A percentile compares a stretch with the other conserved stretches of the same genome.
These are phyloP conservation scores for Drosophila dives DNA, from an alignment of 2,888 invertebrate genomes.

Conservation along the genomic window DNA sequence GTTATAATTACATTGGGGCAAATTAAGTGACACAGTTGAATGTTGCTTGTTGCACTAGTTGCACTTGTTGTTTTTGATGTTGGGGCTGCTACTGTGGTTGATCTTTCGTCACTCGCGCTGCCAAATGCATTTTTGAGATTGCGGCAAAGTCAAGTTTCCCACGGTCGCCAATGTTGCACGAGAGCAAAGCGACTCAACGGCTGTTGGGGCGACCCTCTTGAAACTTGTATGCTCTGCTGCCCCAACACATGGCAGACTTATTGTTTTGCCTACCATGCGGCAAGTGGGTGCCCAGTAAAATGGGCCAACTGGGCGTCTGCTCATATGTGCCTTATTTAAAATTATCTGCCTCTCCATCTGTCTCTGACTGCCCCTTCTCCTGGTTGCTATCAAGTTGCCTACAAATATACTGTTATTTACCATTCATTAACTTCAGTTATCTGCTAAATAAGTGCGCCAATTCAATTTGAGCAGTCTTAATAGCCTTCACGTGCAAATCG, in stretches of 20 bases:
- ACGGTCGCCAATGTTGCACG: conserved; percentile 28
- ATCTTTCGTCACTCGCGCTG: conserved; percentile 8
- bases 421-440: background rate
- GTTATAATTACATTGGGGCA: conserved; percentile 4
- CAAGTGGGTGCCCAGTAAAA: conserved; percentile 8
- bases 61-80: background rate
- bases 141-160: conserved; percentile 32
- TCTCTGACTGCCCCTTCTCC: background rate
- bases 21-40: conserved; percentile 1
- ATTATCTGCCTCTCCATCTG: background rate
- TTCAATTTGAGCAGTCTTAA: background rate
- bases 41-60: background rate
- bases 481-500: background rate
- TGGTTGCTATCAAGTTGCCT: background rate
- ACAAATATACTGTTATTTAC: background rate
- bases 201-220: background rate
- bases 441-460: background rate
- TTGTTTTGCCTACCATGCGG: conserved; percentile 3
- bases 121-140: conserved; percentile 30
- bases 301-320: background rate
- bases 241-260: background rate
- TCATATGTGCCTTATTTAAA: background rate
- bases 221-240: background rate
- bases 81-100: background rate
- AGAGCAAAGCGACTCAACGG: background rate